Base-by-base conservation (phyloP, 2,888 invertebrate species). In the Bedellia somnulentella region DNA sequence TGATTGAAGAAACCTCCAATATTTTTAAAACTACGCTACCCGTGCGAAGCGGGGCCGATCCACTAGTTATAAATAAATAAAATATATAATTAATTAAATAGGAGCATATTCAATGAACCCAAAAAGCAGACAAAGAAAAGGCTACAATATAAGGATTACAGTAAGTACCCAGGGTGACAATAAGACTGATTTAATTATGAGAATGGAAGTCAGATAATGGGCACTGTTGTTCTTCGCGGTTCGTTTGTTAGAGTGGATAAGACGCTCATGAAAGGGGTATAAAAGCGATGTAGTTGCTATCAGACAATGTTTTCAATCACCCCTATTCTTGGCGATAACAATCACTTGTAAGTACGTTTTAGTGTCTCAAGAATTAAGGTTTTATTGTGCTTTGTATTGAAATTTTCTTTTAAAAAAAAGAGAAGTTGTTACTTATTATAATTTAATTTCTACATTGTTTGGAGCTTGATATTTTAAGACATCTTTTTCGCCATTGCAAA, bases 161-260 rank as follows among this genome's bases (percentile, higher is more conserved):
- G n/a, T n/a, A n/a, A n/a, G n/a, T n/a, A n/a, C n/a, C n/a, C n/a
- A n/a, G n/a, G n/a, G n/a, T n/a, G 10, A 14, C 9, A 10, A 27
- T 5, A 29, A 29, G 15, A 8, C 16, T 24, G 17, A 32, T 32
- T 16, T 32, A 27, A 32, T 32, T 32, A 32, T 23, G 10, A 24
- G 27, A 32, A 27, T 27, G 27, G 32, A 27, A 28, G 16, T 24
- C 25, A 32, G 21, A 30, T 30, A 41, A 38, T 30, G 37, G 24
- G 27, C 30, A 35, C 41, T 37, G 62, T 57, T 42, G 49, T 42
- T 36, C 62, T 40, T 41, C 44, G 51, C 35, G 63, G 52, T 62
- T 66, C 37, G 50, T 59, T 66, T 44, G 37, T 26, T 30, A 43
- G 35, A 39, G 40, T 45, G 43, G 35, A 43, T 40, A 30, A 33